Conservation (phyloP, 1,140 invertebrate species). For the Drosophila sturtevanti region DNA sequence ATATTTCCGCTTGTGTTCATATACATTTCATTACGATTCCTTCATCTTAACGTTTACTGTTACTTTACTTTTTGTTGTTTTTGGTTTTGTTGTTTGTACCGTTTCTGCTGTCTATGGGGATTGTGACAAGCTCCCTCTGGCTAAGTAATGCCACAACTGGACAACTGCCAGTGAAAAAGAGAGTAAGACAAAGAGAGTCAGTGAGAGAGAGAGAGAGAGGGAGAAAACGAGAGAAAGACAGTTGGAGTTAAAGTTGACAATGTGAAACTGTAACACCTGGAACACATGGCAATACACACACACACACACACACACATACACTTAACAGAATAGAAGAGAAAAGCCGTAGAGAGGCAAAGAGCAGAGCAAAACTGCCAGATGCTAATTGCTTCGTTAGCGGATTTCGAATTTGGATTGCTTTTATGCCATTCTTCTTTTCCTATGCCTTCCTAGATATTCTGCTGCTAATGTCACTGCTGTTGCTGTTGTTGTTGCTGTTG, state of each 20-base stretch:
- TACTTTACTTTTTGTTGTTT: neutral
- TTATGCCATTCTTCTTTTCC: slow-evolving; percentile 1
- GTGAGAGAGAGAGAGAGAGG: neutral
- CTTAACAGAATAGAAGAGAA: neutral
- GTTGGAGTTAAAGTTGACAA: neutral
- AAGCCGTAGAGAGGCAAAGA: neutral
- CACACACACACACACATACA: neutral
- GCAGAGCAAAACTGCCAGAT: slow-evolving; percentile 13
- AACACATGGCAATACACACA: slow-evolving; percentile 5
- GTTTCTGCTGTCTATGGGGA: slow-evolving; percentile 10
- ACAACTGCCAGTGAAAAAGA: neutral
- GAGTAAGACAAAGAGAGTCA: neutral
- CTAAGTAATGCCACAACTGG: slow-evolving; percentile 13
- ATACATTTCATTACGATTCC: slow-evolving; percentile 20
- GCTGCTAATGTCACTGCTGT: neutral
- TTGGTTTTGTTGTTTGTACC: neutral
- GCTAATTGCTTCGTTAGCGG: slow-evolving; percentile 73
- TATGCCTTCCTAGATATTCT: neutral
- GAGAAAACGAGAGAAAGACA: neutral
- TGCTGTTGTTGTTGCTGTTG: neutral
- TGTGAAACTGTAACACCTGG: slow-evolving; percentile 13
- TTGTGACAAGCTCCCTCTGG: slow-evolving; percentile 6
- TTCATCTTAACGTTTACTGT: slow-evolving; percentile 1
- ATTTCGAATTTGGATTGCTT: slow-evolving; percentile 45
- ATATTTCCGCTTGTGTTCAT: slow-evolving; percentile 46